A percentile compares a stretch with the other conserved stretches of the same genome.
Evolutionary conservation across 2,113 vertebrate species (phyloP).

Genomic region (Leptodactylus fuscus): DNA sequence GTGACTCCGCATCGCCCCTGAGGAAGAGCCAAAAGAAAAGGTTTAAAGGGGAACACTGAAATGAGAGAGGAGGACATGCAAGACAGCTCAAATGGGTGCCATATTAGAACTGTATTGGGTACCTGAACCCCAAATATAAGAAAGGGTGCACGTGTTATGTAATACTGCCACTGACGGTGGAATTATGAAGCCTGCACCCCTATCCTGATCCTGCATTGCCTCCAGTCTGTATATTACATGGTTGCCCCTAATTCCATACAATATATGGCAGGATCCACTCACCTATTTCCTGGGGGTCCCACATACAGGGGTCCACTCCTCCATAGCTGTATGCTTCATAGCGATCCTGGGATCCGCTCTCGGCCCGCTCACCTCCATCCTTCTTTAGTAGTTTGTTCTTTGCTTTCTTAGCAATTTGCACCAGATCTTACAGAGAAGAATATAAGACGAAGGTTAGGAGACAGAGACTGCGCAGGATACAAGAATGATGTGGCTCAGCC

Average conservation of each 20-base stretch:
- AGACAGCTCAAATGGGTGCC: too few relatives aligned
- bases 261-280: too few relatives aligned
- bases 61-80: too few relatives aligned
- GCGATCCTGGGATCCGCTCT: constrained; percentile 77
- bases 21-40: not conserved
- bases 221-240: not conserved
- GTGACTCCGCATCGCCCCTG: constrained; percentile 88
- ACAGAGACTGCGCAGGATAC: not conserved
- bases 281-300: constrained; percentile 98
- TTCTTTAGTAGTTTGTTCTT: constrained; percentile 91
- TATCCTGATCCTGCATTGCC: not conserved
- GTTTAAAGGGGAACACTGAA: not conserved
- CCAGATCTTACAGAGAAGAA: constrained; percentile 75
- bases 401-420: constrained; percentile 95
- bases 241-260: too few relatives aligned
- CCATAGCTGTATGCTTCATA: constrained; percentile 95
- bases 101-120: too few relatives aligned
- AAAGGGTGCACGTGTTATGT: too few relatives aligned
- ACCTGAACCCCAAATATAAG: too few relatives aligned
- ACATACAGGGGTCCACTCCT: constrained; percentile 95
- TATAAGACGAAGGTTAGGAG: not conserved
- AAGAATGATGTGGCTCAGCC: not conserved
- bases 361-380: constrained; percentile 85
- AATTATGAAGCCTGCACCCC: not conserved
- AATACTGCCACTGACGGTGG: too few relatives aligned